A percentile compares a stretch with the other conserved stretches of the same genome.
Conservation (phyloP, 2,113 vertebrate species). For the Coreoperca whiteheadi region DNA sequence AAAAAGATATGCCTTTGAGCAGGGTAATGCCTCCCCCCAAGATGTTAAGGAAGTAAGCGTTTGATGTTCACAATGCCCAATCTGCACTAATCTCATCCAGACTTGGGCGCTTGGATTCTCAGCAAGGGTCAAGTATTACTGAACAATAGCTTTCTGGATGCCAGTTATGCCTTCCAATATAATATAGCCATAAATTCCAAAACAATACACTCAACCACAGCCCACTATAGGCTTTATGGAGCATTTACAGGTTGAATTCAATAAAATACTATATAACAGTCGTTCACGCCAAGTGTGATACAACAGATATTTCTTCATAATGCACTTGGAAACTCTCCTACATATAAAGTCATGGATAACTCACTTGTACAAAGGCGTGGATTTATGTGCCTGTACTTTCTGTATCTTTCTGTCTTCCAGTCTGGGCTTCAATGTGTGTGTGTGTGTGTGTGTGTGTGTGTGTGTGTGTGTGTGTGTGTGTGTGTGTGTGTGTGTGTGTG, state of each 20-base stretch:
- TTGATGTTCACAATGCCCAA: constrained; percentile 71
- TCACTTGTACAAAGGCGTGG: constrained; percentile 22
- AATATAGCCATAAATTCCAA: constrained; percentile 47
- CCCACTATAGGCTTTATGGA: constrained; percentile 1
- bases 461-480: constrained; percentile 9
- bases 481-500: constrained; percentile 12
- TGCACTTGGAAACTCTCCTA: constrained; percentile 30
- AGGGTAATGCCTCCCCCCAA: constrained; percentile 60
- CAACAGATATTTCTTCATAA: constrained; percentile 37
- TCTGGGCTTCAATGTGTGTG: not conserved
- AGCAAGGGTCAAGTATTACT: constrained; percentile 45
- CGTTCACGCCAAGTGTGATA: constrained; percentile 33
- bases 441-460: constrained; percentile 7
- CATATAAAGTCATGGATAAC: constrained; percentile 28
- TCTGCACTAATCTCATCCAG: constrained; percentile 54
- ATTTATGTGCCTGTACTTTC: constrained; percentile 6
- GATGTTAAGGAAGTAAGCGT: constrained; percentile 69
- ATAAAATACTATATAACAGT: constrained; percentile 29
- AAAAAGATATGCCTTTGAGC: constrained; percentile 74
- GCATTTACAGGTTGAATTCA: constrained; percentile 49
- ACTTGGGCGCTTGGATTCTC: constrained; percentile 42
- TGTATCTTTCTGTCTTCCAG: constrained; percentile 28
- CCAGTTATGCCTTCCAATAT: constrained; percentile 40
- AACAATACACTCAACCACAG: constrained; percentile 45
- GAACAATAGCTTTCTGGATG: constrained; percentile 50